phyloP scores from a whole-genome alignment of 2,113 vertebrate species.

The Paratilapia polleni region DNA sequence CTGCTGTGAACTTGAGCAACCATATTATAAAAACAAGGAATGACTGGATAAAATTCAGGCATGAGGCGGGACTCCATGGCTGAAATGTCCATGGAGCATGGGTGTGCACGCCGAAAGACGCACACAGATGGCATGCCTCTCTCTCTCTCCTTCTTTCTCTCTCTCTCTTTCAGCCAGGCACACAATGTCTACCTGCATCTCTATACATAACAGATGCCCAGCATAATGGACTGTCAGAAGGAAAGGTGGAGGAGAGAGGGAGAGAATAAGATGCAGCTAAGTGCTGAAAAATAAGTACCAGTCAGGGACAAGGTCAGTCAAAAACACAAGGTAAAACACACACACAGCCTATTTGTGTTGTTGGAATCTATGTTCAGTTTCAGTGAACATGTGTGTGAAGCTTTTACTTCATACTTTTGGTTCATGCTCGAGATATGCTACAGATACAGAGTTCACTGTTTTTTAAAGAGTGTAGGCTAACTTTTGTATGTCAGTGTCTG shows the following conservation, averaged over 20 bases:
- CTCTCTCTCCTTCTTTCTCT: no score
- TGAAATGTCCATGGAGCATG: no score
- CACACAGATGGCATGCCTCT: no score
- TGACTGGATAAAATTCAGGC: neutral
- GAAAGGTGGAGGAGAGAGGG: neutral
- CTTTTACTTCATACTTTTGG: neutral
- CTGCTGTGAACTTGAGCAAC: neutral
- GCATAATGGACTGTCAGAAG: neutral
- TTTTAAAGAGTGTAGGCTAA: no score
- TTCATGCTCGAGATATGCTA: neutral
- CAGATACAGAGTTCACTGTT: neutral
- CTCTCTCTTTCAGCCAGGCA: rapidly evolving
- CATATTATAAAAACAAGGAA: neutral
- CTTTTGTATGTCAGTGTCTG: no score
- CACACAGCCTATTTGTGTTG: neutral
- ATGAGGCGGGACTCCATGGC: no score
- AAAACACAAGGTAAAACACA: neutral
- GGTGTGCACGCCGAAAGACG: no score
- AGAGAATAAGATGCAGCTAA: neutral
- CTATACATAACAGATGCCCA: neutral
- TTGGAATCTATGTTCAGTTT: neutral
- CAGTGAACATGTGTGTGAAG: neutral
- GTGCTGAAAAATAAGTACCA: neutral
- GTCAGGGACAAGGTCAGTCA: no score
- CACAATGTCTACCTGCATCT: neutral